Evolutionary conservation across 2,113 vertebrate species (phyloP).

Genomic region (Saimiri boliviensis): DNA sequence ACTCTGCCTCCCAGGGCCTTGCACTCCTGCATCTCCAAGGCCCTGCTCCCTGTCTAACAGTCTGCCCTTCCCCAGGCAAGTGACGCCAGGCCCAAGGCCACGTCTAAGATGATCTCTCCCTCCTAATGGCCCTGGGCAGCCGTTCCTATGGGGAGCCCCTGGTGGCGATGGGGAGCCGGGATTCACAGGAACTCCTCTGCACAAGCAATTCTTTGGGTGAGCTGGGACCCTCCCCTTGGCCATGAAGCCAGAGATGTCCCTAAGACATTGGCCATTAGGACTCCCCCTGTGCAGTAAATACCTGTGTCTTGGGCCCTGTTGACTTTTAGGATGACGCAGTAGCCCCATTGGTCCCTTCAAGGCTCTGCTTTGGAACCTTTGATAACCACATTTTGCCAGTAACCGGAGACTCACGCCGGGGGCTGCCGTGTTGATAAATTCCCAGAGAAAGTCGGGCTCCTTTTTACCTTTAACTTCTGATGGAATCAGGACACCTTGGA

Average conservation of each 20-base stretch:
- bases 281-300: accelerated
- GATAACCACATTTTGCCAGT: neutral
- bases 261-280: accelerated
- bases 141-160: neutral
- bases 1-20: neutral
- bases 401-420: neutral
- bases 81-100: neutral
- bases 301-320: neutral
- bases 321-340: neutral
- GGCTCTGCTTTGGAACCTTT: neutral
- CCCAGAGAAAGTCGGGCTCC: neutral
- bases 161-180: neutral
- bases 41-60: neutral
- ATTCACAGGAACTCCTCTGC: neutral
- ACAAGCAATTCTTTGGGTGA: neutral
- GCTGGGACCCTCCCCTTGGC: neutral
- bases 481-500: neutral
- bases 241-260: neutral
- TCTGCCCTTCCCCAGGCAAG: neutral
- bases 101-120: neutral
- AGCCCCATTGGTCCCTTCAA: neutral
- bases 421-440: neutral
- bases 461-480: neutral
- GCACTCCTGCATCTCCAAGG: neutral
- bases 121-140: neutral